Conservation (phyloP, 2,113 vertebrate species). For the Miniopterus natalensis region DNA sequence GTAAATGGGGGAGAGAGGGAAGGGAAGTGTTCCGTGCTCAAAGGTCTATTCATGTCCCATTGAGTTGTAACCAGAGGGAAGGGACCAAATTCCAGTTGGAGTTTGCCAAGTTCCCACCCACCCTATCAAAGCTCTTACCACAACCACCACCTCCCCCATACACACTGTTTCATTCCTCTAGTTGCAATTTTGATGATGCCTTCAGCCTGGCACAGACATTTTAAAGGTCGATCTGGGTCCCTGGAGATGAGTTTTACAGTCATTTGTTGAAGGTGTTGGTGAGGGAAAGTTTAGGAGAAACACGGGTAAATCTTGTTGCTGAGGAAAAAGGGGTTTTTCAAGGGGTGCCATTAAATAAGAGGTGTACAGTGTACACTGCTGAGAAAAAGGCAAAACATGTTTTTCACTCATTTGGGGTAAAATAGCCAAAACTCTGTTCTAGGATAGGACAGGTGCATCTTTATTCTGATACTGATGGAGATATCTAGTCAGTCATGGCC, state of each 20-base stretch:
- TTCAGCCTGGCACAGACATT: background rate
- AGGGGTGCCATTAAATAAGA: background rate
- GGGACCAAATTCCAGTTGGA: background rate
- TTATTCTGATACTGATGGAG: background rate
- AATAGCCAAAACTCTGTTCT: background rate
- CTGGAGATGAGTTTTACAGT: background rate
- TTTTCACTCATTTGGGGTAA: background rate
- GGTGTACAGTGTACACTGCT: background rate
- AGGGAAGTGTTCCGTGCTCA: background rate
- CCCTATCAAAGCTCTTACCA: background rate
- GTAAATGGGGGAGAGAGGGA: background rate
- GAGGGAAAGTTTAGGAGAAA: background rate
- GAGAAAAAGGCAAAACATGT: background rate
- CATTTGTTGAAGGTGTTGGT: background rate
- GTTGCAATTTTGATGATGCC: background rate
- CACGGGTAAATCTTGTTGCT: background rate
- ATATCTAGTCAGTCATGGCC: background rate
- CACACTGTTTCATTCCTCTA: background rate
- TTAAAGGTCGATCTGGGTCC: background rate
- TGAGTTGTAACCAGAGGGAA: background rate
- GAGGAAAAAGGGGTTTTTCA: background rate
- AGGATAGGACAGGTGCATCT: background rate
- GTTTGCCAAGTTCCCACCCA: background rate
- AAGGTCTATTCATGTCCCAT: background rate
- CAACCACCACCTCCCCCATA: background rate